A percentile compares a stretch with the other conserved stretches of the same genome.
Evolutionary conservation across 2,888 invertebrate species (phyloP).

Genomic region (Atrina japonica): DNA sequence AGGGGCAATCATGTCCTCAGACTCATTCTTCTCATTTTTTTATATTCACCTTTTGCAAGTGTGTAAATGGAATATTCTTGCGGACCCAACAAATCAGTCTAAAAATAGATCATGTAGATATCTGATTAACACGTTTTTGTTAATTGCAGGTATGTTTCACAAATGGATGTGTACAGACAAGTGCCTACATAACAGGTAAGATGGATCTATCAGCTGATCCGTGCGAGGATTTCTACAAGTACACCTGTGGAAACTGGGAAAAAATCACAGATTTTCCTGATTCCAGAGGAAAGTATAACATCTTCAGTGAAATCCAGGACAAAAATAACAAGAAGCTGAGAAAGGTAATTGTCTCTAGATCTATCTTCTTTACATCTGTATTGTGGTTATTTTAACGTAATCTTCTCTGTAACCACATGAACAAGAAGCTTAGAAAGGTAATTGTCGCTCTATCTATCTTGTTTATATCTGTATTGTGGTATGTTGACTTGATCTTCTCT

Average conservation of each 20-base stretch:
- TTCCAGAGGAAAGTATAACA: constrained; percentile 61
- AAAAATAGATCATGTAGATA: no score
- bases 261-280: constrained; percentile 63
- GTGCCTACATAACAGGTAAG: constrained; percentile 66
- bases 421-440: no score
- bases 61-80: no score
- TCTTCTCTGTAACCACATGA: not conserved
- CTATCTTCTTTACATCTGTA: not conserved
- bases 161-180: constrained; percentile 61
- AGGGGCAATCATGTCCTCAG: no score
- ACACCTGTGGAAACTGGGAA: constrained; percentile 72
- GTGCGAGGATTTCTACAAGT: constrained; percentile 75
- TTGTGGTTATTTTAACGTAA: not conserved
- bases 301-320: constrained; percentile 61
- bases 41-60: no score
- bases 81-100: no score
- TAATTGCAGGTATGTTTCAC: constrained; percentile 59
- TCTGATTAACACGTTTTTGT: no score
- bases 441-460: no score
- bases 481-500: no score
- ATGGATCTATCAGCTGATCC: constrained; percentile 71
- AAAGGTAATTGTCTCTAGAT: constrained; percentile 53
- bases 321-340: constrained; percentile 61
- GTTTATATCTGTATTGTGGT: no score
- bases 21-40: no score